phyloP scores from a whole-genome alignment of 2,113 vertebrate species.

The Cinclus cinclus region DNA sequence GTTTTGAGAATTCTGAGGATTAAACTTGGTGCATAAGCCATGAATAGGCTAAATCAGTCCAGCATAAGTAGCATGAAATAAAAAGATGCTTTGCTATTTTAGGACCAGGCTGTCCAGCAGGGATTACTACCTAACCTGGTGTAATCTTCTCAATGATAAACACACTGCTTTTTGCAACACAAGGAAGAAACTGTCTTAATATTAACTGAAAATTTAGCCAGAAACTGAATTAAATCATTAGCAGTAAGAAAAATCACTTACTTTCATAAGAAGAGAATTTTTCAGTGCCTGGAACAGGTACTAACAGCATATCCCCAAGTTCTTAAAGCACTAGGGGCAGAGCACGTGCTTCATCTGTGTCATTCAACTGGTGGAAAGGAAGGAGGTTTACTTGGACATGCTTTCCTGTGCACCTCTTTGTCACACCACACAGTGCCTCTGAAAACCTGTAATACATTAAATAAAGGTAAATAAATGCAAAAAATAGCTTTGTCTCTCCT shows the following conservation, averaged over 20 bases:
- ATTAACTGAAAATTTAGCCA: background rate
- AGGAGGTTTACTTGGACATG: background rate
- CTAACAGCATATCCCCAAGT: background rate
- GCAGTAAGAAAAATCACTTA: background rate
- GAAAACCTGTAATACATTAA: background rate
- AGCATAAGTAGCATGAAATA: conserved; percentile 27
- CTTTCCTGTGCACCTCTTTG: background rate
- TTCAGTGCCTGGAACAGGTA: background rate
- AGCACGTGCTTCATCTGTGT: background rate
- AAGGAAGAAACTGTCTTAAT: background rate
- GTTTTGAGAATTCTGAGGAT: conserved; percentile 49
- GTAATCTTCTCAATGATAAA: background rate
- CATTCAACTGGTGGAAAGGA: background rate
- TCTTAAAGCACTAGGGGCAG: background rate
- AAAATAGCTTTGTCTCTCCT: background rate
- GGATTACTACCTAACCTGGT: conserved; percentile 26
- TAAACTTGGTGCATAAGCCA: conserved; percentile 11
- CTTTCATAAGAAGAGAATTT: background rate
- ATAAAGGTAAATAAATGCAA: background rate
- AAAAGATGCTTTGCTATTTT: conserved; percentile 36
- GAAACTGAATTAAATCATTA: background rate
- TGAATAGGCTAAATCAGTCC: conserved; percentile 25
- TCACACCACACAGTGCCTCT: background rate
- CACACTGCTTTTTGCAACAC: background rate
- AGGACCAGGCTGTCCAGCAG: conserved; percentile 10